Evolutionary conservation across 2,113 vertebrate genomes (phyloP).

Genomic region (Sinosuthora webbiana): DNA sequence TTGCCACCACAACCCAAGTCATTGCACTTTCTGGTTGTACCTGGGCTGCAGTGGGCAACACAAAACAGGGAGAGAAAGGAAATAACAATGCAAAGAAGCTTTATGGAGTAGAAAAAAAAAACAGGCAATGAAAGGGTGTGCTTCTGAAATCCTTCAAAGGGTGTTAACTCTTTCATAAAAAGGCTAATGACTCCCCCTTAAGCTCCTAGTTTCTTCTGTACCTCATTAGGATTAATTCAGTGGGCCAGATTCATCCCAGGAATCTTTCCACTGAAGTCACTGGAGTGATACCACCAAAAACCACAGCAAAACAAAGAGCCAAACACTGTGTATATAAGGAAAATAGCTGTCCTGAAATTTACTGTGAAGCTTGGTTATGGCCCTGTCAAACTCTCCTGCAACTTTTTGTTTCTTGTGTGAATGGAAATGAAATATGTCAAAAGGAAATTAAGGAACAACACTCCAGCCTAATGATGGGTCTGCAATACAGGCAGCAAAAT

Average conservation of each 20-base stretch:
- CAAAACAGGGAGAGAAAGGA: not conserved
- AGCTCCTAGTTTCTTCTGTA: not conserved
- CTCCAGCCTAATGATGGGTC: not conserved
- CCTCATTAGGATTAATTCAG: slow-evolving; percentile 22
- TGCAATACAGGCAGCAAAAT: not conserved
- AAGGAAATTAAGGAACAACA: not conserved
- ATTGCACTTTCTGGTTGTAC: not conserved
- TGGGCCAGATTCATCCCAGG: not conserved
- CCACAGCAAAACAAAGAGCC: not conserved
- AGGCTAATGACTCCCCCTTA: slow-evolving; percentile 20
- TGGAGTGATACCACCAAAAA: not conserved
- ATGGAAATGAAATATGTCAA: not conserved
- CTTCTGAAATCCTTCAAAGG: slow-evolving; percentile 52
- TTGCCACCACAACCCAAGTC: not conserved
- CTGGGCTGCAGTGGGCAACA: not conserved
- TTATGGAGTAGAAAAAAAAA: slow-evolving; percentile 33
- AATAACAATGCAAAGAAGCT: not conserved
- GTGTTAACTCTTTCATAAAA: slow-evolving; percentile 62
- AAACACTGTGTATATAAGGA: not conserved
- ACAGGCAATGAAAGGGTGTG: slow-evolving; percentile 49
- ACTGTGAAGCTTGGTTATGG: not conserved
- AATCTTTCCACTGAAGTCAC: not conserved
- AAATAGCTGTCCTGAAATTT: not conserved
- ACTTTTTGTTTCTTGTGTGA: not conserved
- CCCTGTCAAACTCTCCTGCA: not conserved